phyloP scores from a whole-genome alignment of 1,140 invertebrate species.

The Ridgeia piscesae region DNA sequence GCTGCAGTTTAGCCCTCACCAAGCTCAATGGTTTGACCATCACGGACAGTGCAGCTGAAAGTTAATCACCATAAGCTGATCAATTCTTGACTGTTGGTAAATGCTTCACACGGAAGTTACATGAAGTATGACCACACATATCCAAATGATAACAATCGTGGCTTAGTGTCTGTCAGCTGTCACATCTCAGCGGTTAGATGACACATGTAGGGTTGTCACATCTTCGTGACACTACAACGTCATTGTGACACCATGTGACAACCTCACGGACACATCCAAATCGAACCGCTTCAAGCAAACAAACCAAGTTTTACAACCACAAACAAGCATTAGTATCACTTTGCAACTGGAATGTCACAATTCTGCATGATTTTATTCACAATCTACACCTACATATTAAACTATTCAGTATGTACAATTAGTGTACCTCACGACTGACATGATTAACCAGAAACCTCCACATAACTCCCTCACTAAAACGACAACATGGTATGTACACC shows the following conservation, averaged over 20 bases:
- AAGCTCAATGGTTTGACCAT: no score
- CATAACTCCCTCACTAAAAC: neutral
- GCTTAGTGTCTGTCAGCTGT: neutral
- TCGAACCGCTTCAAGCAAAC: neutral
- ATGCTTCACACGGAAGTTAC: neutral
- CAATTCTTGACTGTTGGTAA: neutral
- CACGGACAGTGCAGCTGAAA: no score
- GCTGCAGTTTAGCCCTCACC: no score
- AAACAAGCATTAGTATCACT: neutral
- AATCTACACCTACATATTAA: neutral
- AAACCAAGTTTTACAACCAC: neutral
- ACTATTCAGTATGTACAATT: neutral
- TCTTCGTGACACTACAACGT: neutral
- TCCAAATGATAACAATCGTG: neutral
- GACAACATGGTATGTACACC: neutral
- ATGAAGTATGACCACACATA: neutral
- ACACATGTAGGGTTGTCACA: neutral
- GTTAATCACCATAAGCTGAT: no score
- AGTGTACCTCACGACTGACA: neutral
- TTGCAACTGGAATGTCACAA: conserved; percentile 5
- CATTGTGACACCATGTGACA: no score
- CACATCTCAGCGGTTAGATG: neutral
- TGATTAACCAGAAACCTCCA: neutral
- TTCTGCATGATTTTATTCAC: neutral
- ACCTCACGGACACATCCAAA: neutral